Evolutionary conservation across 2,888 invertebrate genomes (phyloP), one percentile per base, ranked within the genome.

Genomic region (Synergus laeviventris): DNA sequence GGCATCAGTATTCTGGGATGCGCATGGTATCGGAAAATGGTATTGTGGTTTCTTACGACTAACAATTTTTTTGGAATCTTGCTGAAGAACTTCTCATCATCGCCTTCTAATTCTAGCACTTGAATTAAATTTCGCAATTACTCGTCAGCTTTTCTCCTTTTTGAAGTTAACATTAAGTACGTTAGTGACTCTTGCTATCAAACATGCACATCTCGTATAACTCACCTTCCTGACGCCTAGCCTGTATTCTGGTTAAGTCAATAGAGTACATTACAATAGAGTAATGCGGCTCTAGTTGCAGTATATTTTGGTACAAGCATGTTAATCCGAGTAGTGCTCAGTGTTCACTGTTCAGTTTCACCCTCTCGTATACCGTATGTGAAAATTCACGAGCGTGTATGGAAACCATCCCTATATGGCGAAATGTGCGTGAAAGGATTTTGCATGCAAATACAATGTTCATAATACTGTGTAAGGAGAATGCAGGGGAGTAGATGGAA

Each of bases 231-330:
- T 54, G 54, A 18, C 18, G 18, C 18, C 70, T 31, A 16, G 54
- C 11, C 49, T 31, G n/a, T 54, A 8, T 70, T 24, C 70, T 70
- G 49, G 49, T 39, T 76, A 74, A 45, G 62, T 79, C 79, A 75
- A 77, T 79, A 74, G 76, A 76, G 76, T 74, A 75, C 61, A 77
- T 78, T 81, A 83, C 73, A 79, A 81, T 78, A 77, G 81, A 79
- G 79, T 82, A 81, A 81, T 80, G 79, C 74, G 39, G 61, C 74
- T 62, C 73, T 24, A 70, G 70, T 75, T 66, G 74, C 59, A 74
- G 76, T 80, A 76, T 77, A 81, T 79, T 84, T 85, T 77, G 81
- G 83, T 77, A 75, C 76, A 81, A 81, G 49, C 56, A 60, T 49
- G 74, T 36, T 49, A 36, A 64, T 56, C 38, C 31, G 39, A 24